Evolutionary conservation across 2,888 invertebrate genomes (phyloP), one percentile per base, ranked within the genome.

Genomic region (Sinopyrophorus schimmeli): DNA sequence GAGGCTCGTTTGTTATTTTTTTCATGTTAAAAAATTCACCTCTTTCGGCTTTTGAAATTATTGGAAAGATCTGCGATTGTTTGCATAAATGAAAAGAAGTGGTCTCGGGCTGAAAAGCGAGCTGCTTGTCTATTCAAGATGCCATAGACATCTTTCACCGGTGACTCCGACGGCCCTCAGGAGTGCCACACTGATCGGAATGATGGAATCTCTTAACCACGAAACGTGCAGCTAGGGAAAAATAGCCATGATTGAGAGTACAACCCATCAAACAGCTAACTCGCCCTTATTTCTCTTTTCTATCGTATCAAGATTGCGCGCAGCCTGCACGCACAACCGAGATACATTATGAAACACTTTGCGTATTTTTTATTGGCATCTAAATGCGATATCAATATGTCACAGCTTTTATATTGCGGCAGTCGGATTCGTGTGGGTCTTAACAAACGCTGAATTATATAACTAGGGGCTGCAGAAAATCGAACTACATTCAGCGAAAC

Each of bases 201-300:
- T 73, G 73, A 74, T 74, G 74, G 74, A 74, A 74, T 74, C 73
- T 74, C 69, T 73, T 73, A 74, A 73, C 73, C 73, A 67, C 72
- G 69, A 70, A 74, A 74, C 69, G 73, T 65, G 70, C 72, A 65
- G 63, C 73, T 70, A 64, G 74, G 74, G 74, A 70, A 63, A 73
- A 70, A 74, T 74, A 74, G 72, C 73, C 73, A 73, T 74, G 73
- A 74, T 74, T 73, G 72, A 74, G 68, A 67, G 70, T 65, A 63
- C 54, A 53, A 58, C 58, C 43, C 44, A 40, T 49, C 37, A 43
- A 53, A 40, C 35, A 32, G 38, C 49, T 37, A 30, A 28, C 32
- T 57, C 53, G 37, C 48, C 54, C 55, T 56, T 55, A 58, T 56
- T 51, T 46, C 44, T 49, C 41, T 47, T 34, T 47, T n/a, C 37